Base-by-base conservation (phyloP, 1,140 invertebrate species). In the Drosophila subpulchrella region DNA sequence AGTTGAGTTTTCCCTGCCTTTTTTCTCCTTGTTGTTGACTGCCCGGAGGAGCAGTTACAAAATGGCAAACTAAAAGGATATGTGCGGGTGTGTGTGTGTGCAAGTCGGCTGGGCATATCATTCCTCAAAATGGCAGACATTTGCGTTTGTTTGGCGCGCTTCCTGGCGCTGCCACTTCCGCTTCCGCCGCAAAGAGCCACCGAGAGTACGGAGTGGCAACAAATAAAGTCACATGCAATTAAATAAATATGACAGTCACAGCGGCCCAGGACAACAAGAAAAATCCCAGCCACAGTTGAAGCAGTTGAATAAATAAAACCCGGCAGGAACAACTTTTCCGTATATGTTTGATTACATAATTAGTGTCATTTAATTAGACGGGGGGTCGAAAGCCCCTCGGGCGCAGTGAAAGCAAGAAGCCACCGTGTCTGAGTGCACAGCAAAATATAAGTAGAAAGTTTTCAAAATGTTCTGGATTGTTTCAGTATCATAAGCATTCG, bases 91-190 rank as follows among this genome's bases (percentile, higher is more conserved):
- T 59, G 70, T 50, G 55, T 63, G 48, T 20, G 51, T 51, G 47
- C n/a, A 17, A 63, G 74, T 59, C 57, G 78, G 62, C 61, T 57
- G 79, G 68, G 77, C 78, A 88, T 70, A 83, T 81, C 78, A 80
- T 88, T 88, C 80, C 73, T 88, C 84, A 89, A 88, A 88, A 88
- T 89, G 73, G 72, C 84, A 88, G 84, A 89, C 83, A 88, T 88
- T 88, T 89, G 83, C 80, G 83, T 88, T 88, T 85, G 82, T 83
- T 86, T 86, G 84, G 84, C 79, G 79, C 84, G 84, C 83, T 86
- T 86, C 83, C 83, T 86, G 83, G 84, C 83, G 84, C 83, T 88
- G 83, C 83, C 83, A 88, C 79, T 83, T 86, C 83, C 83, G 83
- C 63, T 88, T 89, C 83, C 83, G 82, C 62, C 75, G 38, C 12